Evolutionary conservation across 2,888 invertebrate species (phyloP), one percentile per base, ranked within the genome.

Genomic region (Napeogenes inachia): DNA sequence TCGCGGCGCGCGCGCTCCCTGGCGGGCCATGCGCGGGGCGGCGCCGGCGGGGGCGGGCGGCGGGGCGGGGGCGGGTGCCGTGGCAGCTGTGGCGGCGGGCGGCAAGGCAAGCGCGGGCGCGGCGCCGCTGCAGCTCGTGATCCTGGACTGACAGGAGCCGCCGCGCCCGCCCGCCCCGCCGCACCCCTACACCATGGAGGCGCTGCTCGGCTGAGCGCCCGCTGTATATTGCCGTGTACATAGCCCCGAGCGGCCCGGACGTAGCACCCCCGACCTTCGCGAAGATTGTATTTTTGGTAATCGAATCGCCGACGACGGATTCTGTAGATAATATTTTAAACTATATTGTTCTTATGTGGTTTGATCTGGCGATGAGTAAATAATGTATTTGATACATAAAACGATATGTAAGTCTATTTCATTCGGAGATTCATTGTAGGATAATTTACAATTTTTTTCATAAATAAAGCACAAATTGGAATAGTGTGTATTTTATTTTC

Each of bases 1-100:
- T 76, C 92, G 96, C 76, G 95, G 96, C 59, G 97, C 97, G 54
- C 93, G 97, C 69, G 96, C 96, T 80, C 97, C 97, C 12, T 96
- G 96, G 95, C 92, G 94, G 77, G 92, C 92, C 57, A 68, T 70
- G 68, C 75, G 38, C 63, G 71, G 72, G 72, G 75, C 85, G 10
- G 82, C 96, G 96, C 89, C 88, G 94, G 77, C 92, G 96, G 75
- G 85, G 12, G 82, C 96, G 93, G 68, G 88, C 93, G 81, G 89
- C 97, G 77, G 92, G 96, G 77, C 92, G 96, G 78, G 95, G 79
- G 66, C 60, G 56, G 50, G 54, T 66, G 65, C 61, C 57, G 64
- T 60, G 65, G 63, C 62, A 64, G 67, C 67, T 63, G 68, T 59
- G 65, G 68, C 63, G 68, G 67, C 69, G 71, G 67, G 60, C 59